Evolutionary conservation across 2,113 vertebrate genomes (phyloP), one percentile per base, ranked within the genome.

Genomic region (Sturnira hondurensis): DNA sequence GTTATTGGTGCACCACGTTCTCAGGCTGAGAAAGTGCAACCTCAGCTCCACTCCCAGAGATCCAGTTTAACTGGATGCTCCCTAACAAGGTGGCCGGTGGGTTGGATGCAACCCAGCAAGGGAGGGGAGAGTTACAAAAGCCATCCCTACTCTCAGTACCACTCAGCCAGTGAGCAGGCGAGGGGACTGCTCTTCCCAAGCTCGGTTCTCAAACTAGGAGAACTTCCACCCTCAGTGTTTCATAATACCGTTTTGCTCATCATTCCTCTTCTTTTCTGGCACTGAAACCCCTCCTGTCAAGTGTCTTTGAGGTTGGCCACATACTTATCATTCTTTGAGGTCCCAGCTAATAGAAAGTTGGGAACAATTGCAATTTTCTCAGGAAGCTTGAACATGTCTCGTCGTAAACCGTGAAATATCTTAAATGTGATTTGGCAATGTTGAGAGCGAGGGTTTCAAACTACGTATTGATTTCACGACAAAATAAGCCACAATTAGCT

Each of bases 41-140:
- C 19, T 52, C 26, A 36, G n/a, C 78, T 36, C 71, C 43, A 58
- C 8, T 15, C 14, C 10, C 16, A 70, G 65, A 70, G 78, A 96
- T 86, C 97, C 89, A 89, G 97, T 93, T 94, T 70, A 91, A 97
- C 96, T 91, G 89, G 95, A 65, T 80, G n/a, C 80, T 91, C 63
- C n/a, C n/a, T 95, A 93, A 83, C 36, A 45, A 80, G 41, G 50
- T 17, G 68, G 47, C 50, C 26, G 8, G 1, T 74, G 91, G 73
- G 47, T 82, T 70, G 47, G 82, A 87, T 16, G 7, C 17, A 43
- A 47, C 50, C 89, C 89, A 94, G 56, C 19, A 73, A 93, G 91
- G 77, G 91, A 81, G 93, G 76, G 61, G 50, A 94, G 54, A 52
- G 31, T 86, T 89, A 89, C 89, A 91, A 58, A 65, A 86, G 78